Base-by-base conservation (phyloP, 2,797 vertebrate genomes). In the Cossypha niveicapilla region DNA sequence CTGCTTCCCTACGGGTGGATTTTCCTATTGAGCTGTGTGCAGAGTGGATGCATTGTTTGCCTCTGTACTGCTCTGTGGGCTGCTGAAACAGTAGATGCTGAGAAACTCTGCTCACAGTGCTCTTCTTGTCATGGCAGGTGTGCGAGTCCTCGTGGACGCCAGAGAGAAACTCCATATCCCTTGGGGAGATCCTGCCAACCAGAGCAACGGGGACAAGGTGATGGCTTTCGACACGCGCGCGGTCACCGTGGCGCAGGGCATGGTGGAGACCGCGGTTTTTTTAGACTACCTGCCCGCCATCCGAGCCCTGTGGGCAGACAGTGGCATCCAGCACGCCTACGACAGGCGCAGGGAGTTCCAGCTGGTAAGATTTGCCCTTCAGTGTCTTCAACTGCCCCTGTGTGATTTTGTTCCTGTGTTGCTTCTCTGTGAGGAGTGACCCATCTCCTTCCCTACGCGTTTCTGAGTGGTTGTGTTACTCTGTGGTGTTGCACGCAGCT, bases 271-370 rank as follows among this genome's bases (percentile, higher is more conserved):
- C 0, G 80, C 92, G 0, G 97, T 99, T 8, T 99, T 99, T 71
- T 60, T 98, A 39, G 97, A 96, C 74, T 99, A 98, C 95, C 97
- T 99, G 92, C 95, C 98, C 3, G 98, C 98, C 90, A 98, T 99
- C 80, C 96, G 93, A 66, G 97, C 98, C 2, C 97, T 99, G 25
- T 99, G 99, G 99, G 97, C 96, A 0, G 99, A 99, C 93, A 98
- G 98, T 1, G 98, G 99, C 2, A 99, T 99, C 94, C 99, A 99
- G 98, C 97, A 99, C 16, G 99, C 99, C 0, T 99, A 99, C 3
- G 99, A 99, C 94, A 97, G 99, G n/a, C 98, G 99, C 90, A 96
- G 99, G 86, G 99, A 99, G 95, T 99, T 99, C 96, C 99, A 99
- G 83, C 97, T 99, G 99, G 99, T 99, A 97, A 98, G 98, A 88